phyloP scores from a whole-genome alignment of 2,113 vertebrate genomes.

The Peucedramus taeniatus region DNA sequence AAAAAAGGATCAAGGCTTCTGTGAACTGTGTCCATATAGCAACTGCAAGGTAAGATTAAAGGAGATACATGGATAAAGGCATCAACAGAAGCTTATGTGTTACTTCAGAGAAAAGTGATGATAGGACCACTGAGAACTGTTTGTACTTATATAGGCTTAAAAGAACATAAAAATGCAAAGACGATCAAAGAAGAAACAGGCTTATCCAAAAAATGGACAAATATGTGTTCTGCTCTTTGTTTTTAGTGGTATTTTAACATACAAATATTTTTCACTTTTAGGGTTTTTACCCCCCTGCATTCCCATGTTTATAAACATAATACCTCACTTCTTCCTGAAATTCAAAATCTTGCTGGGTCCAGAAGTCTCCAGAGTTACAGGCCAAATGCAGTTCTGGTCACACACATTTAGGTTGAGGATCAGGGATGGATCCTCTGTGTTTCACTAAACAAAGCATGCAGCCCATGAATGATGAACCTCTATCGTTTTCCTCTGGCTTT shows the following conservation, averaged over 20 bases:
- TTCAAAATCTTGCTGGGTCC: neutral
- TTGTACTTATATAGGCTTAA: neutral
- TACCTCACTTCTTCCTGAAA: neutral
- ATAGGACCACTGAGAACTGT: neutral
- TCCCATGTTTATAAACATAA: neutral
- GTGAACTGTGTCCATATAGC: neutral
- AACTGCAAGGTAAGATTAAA: neutral
- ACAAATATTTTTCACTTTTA: neutral
- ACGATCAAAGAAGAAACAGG: neutral
- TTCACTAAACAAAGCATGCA: neutral
- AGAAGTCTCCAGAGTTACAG: neutral
- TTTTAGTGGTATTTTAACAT: neutral
- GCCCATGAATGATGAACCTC: neutral
- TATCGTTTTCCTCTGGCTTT: neutral
- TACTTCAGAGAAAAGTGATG: neutral
- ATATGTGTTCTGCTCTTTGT: neutral
- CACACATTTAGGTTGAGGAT: neutral
- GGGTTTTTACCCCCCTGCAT: accelerated
- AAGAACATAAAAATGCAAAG: neutral
- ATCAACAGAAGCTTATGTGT: neutral
- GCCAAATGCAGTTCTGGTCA: neutral
- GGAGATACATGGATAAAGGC: neutral
- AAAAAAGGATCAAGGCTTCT: neutral
- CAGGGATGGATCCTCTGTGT: neutral
- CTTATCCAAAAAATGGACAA: neutral